Conservation (phyloP, 2,888 invertebrate genomes). For the Drosophila mayaguana region DNA sequence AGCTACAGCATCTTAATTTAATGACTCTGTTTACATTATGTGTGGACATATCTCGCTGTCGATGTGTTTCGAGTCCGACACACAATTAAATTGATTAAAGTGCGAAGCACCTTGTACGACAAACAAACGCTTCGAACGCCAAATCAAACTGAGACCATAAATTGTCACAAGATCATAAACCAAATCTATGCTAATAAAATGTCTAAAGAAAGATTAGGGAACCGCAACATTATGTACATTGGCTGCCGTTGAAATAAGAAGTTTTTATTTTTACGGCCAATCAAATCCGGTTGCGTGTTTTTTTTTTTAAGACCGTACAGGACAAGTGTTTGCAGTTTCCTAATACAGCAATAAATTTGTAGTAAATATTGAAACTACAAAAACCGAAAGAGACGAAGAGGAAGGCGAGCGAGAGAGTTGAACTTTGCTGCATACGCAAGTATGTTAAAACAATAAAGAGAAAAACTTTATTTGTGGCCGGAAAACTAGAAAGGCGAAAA, state of each 20-base stretch:
- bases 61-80: constrained; percentile 36
- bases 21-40: constrained; percentile 5
- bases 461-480: constrained; percentile 33
- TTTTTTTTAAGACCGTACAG: constrained; percentile 22
- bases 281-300: constrained; percentile 42
- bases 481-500: constrained; percentile 30
- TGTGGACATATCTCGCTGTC: constrained; percentile 3
- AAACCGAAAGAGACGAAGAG: constrained; percentile 2
- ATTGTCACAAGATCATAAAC: constrained; percentile 44
- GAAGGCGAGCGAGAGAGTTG: neutral
- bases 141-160: constrained; percentile 46
- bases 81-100: constrained; percentile 64
- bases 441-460: constrained; percentile 35
- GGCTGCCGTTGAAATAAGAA: constrained; percentile 29
- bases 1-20: constrained; percentile 6
- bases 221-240: constrained; percentile 25
- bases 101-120: constrained; percentile 23
- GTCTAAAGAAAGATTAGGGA: constrained; percentile 14
- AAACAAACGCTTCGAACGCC: constrained; percentile 21
- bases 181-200: constrained; percentile 69
- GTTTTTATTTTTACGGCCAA: constrained; percentile 52
- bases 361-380: constrained; percentile 49
- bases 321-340: constrained; percentile 61
- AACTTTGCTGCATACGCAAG: constrained; percentile 8
- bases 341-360: constrained; percentile 68